Percentiles rank a stretch among this genome's conserved stretches.
Evolutionary conservation across 2,113 vertebrate species (phyloP).

Genomic region (Hiodon alosoides): DNA sequence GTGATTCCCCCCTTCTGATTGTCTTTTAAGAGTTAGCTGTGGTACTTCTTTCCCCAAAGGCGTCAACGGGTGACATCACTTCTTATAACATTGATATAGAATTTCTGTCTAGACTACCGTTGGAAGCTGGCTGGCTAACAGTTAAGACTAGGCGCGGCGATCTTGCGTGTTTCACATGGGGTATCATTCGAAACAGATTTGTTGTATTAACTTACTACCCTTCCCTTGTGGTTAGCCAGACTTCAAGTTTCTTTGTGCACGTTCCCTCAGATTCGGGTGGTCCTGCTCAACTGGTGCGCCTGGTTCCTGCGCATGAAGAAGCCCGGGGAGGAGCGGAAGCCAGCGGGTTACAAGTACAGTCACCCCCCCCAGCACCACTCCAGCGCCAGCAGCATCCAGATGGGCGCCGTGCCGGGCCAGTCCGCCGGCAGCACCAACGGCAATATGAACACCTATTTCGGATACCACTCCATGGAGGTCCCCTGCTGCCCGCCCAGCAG

Average conservation of each 20-base stretch:
- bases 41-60: too few relatives aligned
- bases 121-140: too few relatives aligned
- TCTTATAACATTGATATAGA: too few relatives aligned
- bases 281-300: constrained; percentile 82
- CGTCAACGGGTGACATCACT: too few relatives aligned
- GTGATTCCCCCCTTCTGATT: too few relatives aligned
- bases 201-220: too few relatives aligned
- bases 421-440: constrained; percentile 61
- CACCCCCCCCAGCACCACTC: constrained; percentile 58
- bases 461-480: constrained; percentile 66
- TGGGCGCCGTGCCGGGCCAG: constrained; percentile 64
- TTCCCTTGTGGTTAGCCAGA: not conserved
- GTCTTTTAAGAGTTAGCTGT: too few relatives aligned
- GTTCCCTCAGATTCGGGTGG: constrained; percentile 58
- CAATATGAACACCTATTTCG: constrained; percentile 67
- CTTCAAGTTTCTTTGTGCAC: not conserved
- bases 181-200: too few relatives aligned
- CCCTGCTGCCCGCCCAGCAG: constrained; percentile 61
- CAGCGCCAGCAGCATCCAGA: constrained; percentile 68
- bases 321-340: constrained; percentile 67
- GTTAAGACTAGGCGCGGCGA: too few relatives aligned
- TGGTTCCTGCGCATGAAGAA: constrained; percentile 88
- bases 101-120: too few relatives aligned
- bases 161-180: too few relatives aligned
- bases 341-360: constrained; percentile 59